A percentile compares a stretch with the other conserved stretches of the same genome.
Evolutionary conservation across 1,140 invertebrate genomes (phyloP).

Genomic region (Tetraneura akinire): DNA sequence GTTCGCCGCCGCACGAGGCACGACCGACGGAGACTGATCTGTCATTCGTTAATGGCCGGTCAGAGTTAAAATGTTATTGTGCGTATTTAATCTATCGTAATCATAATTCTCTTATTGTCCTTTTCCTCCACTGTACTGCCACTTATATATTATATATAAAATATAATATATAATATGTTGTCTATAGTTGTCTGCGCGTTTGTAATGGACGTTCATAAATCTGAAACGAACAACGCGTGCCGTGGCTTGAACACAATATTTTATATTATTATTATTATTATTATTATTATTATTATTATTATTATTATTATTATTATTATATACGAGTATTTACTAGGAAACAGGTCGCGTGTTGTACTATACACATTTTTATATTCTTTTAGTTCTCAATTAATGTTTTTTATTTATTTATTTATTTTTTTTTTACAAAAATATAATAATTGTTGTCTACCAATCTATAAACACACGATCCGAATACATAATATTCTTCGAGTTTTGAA

Average conservation of each 20-base stretch:
- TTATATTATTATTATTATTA: too few relatives aligned
- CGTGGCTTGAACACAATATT: slow-evolving; percentile 1
- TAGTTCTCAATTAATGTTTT: slow-evolving; percentile 11
- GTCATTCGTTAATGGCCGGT: slow-evolving; percentile 39
- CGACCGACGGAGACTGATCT: slow-evolving; percentile 16
- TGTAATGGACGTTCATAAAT: slow-evolving; percentile 47
- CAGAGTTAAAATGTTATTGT: slow-evolving; percentile 31
- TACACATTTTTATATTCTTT: neutral
- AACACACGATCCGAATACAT: slow-evolving; percentile 4
- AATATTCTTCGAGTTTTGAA: neutral
- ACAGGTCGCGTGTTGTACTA: slow-evolving; percentile 35
- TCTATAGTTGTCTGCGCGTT: neutral
- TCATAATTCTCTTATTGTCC: slow-evolving; percentile 30
- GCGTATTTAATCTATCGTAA: slow-evolving; percentile 29
- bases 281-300: too few relatives aligned
- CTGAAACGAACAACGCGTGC: slow-evolving; percentile 22
- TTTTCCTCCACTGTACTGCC: neutral
- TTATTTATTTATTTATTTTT: slow-evolving; percentile 17
- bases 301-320: too few relatives aligned
- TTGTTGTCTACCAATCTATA: neutral
- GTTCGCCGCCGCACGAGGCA: slow-evolving; percentile 19
- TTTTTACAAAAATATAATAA: neutral
- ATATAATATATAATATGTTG: slow-evolving; percentile 12
- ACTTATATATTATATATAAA: neutral
- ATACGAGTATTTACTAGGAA: neutral